A percentile compares a stretch with the other conserved stretches of the same genome.
These are phyloP conservation scores for Drosophila leontia DNA, from an alignment of 1,140 invertebrate genomes.

Conservation along the genomic window DNA sequence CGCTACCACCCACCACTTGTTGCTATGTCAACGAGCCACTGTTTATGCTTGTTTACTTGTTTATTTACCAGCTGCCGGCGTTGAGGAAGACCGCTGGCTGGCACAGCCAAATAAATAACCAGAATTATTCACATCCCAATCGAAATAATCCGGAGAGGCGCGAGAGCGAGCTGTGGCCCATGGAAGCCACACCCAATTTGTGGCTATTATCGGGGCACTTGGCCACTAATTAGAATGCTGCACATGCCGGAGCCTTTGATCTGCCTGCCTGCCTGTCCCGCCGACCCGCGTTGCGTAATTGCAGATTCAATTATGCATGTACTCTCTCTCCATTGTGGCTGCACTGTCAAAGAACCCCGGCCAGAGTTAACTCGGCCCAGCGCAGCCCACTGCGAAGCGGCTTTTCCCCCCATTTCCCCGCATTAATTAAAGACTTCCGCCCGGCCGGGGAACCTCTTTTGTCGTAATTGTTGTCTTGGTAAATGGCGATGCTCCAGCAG, in stretches of 20 bases:
- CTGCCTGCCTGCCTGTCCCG: constrained; percentile 7
- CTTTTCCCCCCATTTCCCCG: constrained; percentile 15
- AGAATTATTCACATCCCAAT: constrained; percentile 24
- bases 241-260: constrained; percentile 32
- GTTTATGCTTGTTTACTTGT: constrained; percentile 55
- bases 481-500: constrained; percentile 42
- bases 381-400: constrained; percentile 6
- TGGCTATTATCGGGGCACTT: constrained; percentile 31
- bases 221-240: constrained; percentile 38
- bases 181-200: constrained; percentile 31
- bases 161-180: neutral
- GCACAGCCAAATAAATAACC: constrained; percentile 35
- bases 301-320: constrained; percentile 70
- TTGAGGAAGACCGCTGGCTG: constrained; percentile 21
- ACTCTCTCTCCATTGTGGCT: constrained; percentile 17
- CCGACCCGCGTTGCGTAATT: constrained; percentile 62
- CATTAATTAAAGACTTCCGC: constrained; percentile 82
- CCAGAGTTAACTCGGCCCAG: constrained; percentile 3
- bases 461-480: constrained; percentile 74
- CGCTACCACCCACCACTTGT: constrained; percentile 58
- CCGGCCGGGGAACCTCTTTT: constrained; percentile 63
- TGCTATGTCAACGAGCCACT: constrained; percentile 73
- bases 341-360: constrained; percentile 31
- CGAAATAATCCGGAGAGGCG: constrained; percentile 11
- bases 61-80: constrained; percentile 28